These are phyloP conservation scores for Phylloscopus whistleri DNA, from an alignment of 2,113 vertebrate genomes.

Conservation along the genomic window DNA sequence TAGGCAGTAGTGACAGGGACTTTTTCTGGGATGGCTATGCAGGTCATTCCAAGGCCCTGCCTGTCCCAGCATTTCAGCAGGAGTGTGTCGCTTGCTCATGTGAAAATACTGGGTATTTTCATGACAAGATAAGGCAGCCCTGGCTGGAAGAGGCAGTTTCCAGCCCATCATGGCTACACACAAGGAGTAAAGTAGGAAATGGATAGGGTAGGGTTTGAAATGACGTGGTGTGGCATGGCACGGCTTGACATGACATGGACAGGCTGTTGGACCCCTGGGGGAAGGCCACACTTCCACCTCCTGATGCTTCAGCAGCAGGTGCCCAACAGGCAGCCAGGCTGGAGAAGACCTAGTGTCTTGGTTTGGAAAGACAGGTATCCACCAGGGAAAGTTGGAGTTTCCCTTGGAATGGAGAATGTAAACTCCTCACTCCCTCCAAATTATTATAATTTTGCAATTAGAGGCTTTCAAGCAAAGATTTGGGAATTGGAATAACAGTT, in stretches of 20 bases:
- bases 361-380: too few relatives aligned
- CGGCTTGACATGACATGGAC: too few relatives aligned
- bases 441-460: too few relatives aligned
- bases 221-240: too few relatives aligned
- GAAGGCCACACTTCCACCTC: background rate
- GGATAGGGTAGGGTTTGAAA: background rate
- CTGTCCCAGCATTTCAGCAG: background rate
- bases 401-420: too few relatives aligned
- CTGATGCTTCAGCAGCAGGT: background rate
- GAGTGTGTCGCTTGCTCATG: accelerated
- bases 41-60: background rate
- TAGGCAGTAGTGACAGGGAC: background rate
- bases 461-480: too few relatives aligned
- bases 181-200: background rate
- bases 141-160: background rate
- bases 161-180: background rate
- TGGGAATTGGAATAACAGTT: too few relatives aligned
- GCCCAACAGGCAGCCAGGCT: background rate
- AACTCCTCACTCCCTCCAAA: too few relatives aligned
- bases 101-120: accelerated
- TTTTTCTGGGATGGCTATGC: background rate
- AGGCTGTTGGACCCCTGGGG: too few relatives aligned
- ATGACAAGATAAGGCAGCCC: background rate
- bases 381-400: too few relatives aligned
- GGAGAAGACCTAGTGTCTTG: background rate